phyloP scores from a whole-genome alignment of 1,140 invertebrate genomes.

The Neelides sp. region DNA sequence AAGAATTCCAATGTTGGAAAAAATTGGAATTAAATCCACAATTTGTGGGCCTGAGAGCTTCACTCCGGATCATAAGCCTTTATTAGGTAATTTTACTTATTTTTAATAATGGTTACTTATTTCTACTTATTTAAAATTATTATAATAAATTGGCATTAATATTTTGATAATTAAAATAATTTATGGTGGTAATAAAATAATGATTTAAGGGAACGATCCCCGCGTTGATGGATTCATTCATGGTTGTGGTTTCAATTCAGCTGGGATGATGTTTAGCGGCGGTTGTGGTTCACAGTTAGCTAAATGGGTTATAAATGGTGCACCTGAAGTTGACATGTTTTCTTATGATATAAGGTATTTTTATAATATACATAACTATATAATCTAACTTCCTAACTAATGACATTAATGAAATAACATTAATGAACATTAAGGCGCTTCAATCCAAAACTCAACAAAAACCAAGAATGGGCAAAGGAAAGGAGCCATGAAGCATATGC shows the following conservation, averaged over 20 bases:
- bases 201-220: slow-evolving; percentile 43
- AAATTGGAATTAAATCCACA: slow-evolving; percentile 66
- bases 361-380: not conserved
- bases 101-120: no score
- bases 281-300: slow-evolving; percentile 72
- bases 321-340: slow-evolving; percentile 72
- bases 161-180: no score
- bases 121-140: no score
- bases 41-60: slow-evolving; percentile 76
- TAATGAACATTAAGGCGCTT: slow-evolving; percentile 45
- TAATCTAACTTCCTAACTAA: not conserved
- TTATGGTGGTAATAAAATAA: no score
- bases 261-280: slow-evolving; percentile 78
- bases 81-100: slow-evolving; percentile 53
- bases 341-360: slow-evolving; percentile 63
- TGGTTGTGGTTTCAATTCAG: slow-evolving; percentile 74
- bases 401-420: slow-evolving; percentile 10
- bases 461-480: slow-evolving; percentile 60
- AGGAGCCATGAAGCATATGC: slow-evolving; percentile 74
- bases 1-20: slow-evolving; percentile 56
- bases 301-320: slow-evolving; percentile 64
- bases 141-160: no score
- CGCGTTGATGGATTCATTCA: slow-evolving; percentile 53
- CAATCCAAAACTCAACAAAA: slow-evolving; percentile 50
- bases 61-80: slow-evolving; percentile 75